Evolutionary conservation across 64 coral and sea anemone genomes (phyloP), one percentile per base, ranked within the genome.

Genomic region (Montipora cactus): DNA sequence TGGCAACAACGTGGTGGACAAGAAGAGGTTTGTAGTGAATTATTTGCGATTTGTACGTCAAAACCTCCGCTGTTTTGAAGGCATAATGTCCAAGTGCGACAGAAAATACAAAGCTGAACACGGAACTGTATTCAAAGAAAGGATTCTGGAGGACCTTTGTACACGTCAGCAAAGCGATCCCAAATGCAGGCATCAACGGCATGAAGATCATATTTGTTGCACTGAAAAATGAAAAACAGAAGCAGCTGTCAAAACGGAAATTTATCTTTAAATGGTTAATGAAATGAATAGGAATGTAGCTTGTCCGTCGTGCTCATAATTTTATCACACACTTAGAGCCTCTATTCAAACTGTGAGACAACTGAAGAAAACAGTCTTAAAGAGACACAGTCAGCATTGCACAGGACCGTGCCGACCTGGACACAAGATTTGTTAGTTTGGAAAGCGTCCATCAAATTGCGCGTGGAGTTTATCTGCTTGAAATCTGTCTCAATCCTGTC

Each of bases 1-100:
- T 87, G 20, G 90, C 91, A 71, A 96, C 95, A 55, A 78, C 13
- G 57, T 92, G 91, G 47, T 93, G 91, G 22, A 96, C 87, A 19
- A 85, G 90, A 4, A 92, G 53, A 0, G 93, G 93, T 28, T 78
- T 94, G 79, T 83, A 83, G 69, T 94, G 85, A 8, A 78, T 21
- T 5, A 80, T 90, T n/a, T 89, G 68, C 5, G 18, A n/a, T 59
- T 51, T 25, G 83, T 75, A 89, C 52, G 72, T 84, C 21, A 96
- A 53, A 8, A 73, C 75, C 79, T 96, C 91, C 61, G 91, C 91
- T 59, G 58, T 87, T 57, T 96, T 96, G 77, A 93, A 96, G 5
- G 90, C 77, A 45, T 90, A 89, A 22, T 92, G 91, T 19, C 95
- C 95, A 55, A 96, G 14, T 12, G 81, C 84, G 64, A 93, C 45